Percentiles rank a stretch among this genome's conserved stretches.
Evolutionary conservation across 30 jellyfish, hydroid and myxozoan species (phyloP).

Genomic region (Pelagia noctiluca): DNA sequence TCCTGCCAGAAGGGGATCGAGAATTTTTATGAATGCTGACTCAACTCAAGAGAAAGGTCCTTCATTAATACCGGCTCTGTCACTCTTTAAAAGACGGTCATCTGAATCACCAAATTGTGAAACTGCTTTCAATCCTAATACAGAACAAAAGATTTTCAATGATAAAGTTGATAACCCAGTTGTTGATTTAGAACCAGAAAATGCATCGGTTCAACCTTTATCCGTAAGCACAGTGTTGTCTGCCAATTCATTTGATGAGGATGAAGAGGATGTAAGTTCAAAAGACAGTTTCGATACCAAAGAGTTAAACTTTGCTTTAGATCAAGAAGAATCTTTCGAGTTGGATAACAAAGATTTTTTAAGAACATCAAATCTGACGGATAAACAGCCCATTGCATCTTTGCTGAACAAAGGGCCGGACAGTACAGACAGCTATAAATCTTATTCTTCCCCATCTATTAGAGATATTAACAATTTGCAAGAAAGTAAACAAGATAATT

Average conservation of each 20-base stretch:
- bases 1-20: conserved; percentile 72
- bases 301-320: neutral
- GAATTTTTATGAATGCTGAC: conserved; percentile 45
- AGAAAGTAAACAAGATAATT: too few species aligned
- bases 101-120: too few species aligned
- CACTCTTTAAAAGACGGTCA: conserved; percentile 45
- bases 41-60: neutral
- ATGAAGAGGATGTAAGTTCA: conserved; percentile 20
- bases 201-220: conserved; percentile 40
- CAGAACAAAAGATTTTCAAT: neutral
- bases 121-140: too few species aligned
- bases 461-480: too few species aligned
- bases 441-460: too few species aligned
- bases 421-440: too few species aligned
- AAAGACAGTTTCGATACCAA: conserved; percentile 61
- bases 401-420: too few species aligned
- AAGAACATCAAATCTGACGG: too few species aligned
- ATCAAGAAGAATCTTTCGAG: too few species aligned
- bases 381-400: too few species aligned
- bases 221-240: conserved; percentile 47
- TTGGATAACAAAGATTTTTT: too few species aligned
- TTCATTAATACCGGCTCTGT: neutral
- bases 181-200: conserved; percentile 28
- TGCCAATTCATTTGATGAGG: conserved; percentile 66
- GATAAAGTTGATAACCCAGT: conserved; percentile 1